Percentiles rank a stretch among this genome's conserved stretches.
These are phyloP conservation scores for Dasyurus viverrinus DNA, from an alignment of 2,113 vertebrate species.

Conservation along the genomic window DNA sequence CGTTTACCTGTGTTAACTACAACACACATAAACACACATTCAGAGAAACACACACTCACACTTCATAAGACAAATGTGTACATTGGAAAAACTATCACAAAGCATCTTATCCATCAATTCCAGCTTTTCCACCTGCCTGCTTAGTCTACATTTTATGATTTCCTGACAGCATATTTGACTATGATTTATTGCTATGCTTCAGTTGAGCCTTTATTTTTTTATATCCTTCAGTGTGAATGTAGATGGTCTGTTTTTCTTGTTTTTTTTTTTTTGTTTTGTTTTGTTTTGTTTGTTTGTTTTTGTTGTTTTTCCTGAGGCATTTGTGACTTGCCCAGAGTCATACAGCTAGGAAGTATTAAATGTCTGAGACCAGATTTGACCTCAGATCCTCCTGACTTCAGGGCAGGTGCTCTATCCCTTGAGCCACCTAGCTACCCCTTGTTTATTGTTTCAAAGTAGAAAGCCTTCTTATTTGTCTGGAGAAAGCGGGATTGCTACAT, in stretches of 20 bases:
- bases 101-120: neutral
- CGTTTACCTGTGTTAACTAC: neutral
- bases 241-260: neutral
- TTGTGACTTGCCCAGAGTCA: too few relatives aligned
- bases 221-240: neutral
- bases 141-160: neutral
- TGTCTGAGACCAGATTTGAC: too few relatives aligned
- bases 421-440: too few relatives aligned
- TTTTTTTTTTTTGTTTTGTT: too few relatives aligned
- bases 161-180: neutral
- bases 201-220: neutral
- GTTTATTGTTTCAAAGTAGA: constrained; percentile 24
- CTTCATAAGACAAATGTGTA: neutral
- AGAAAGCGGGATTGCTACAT: neutral
- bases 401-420: too few relatives aligned
- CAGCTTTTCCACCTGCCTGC: rapidly evolving
- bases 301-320: too few relatives aligned
- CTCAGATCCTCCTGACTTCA: too few relatives aligned
- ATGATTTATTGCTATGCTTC: constrained; percentile 8
- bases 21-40: too few relatives aligned
- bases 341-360: too few relatives aligned
- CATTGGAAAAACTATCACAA: neutral
- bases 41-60: neutral
- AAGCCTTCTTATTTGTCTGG: constrained; percentile 6
- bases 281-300: too few relatives aligned